phyloP scores from a whole-genome alignment of 2,888 invertebrate genomes.

The Sussaba pulchella region DNA sequence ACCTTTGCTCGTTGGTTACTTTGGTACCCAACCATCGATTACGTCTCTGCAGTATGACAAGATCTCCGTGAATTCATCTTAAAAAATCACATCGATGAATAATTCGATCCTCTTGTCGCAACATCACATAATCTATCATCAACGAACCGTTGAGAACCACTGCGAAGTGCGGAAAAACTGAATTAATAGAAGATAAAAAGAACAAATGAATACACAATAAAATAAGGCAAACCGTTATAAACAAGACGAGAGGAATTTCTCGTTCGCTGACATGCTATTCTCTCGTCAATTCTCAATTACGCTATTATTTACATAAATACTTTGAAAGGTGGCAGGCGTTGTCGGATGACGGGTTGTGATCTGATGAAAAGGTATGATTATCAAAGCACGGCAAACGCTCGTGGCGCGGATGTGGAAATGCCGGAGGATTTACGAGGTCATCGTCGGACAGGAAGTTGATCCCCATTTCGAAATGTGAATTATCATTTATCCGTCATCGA shows the following conservation, averaged over 20 bases:
- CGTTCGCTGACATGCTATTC: constrained; percentile 74
- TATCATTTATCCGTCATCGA: no score
- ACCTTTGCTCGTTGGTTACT: no score
- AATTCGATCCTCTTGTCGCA: not conserved
- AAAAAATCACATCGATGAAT: constrained; percentile 1
- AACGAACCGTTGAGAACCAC: constrained; percentile 64
- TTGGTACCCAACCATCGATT: constrained; percentile 37
- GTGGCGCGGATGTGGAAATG: constrained; percentile 1
- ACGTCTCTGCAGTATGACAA: constrained; percentile 33
- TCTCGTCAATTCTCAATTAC: constrained; percentile 80
- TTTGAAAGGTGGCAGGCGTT: constrained; percentile 65
- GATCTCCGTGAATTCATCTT: constrained; percentile 30
- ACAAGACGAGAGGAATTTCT: constrained; percentile 60
- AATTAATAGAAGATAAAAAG: constrained; percentile 22
- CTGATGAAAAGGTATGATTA: constrained; percentile 7
- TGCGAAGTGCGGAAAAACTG: no score
- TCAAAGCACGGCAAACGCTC: not conserved
- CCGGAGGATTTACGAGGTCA: constrained; percentile 5
- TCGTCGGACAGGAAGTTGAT: not conserved
- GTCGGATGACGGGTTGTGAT: constrained; percentile 65
- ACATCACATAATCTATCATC: no score
- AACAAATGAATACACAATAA: constrained; percentile 10
- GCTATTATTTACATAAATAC: constrained; percentile 75
- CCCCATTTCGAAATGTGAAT: not conserved
- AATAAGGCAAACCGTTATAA: constrained; percentile 62